A percentile compares a stretch with the other conserved stretches of the same genome.
Evolutionary conservation across 2,888 invertebrate genomes (phyloP).

Genomic region (Horisme vitalbata): DNA sequence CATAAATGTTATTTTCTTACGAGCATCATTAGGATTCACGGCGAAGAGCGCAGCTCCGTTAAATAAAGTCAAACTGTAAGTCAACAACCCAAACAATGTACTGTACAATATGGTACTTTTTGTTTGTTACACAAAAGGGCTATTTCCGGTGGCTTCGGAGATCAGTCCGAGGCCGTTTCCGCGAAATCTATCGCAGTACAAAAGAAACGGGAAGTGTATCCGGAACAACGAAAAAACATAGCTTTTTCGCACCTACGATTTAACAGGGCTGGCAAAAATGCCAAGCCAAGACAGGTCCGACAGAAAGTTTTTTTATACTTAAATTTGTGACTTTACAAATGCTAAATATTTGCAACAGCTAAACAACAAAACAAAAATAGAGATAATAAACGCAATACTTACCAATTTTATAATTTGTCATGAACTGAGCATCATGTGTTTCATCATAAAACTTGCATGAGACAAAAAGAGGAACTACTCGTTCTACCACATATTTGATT

Average conservation of each 20-base stretch:
- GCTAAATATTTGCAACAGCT: not conserved
- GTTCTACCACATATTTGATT: conserved; percentile 24
- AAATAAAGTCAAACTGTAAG: conserved; percentile 57
- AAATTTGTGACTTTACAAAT: too few species aligned
- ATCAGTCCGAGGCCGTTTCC: conserved; percentile 64
- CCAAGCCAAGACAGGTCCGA: not conserved
- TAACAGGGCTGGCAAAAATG: conserved; percentile 49
- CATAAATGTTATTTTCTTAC: conserved; percentile 52
- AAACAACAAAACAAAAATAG: not conserved
- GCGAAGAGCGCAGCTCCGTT: conserved; percentile 50
- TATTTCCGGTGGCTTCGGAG: conserved; percentile 69
- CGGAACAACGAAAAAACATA: conserved; percentile 72
- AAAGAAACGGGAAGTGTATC: conserved; percentile 79
- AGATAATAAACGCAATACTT: not conserved
- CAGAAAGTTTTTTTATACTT: not conserved
- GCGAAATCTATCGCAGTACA: conserved; percentile 76
- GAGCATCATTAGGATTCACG: conserved; percentile 54
- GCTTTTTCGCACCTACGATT: conserved; percentile 54
- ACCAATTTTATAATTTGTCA: conserved; percentile 6
- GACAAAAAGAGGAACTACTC: conserved; percentile 30
- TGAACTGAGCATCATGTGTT: conserved; percentile 14
- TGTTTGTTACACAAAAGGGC: conserved; percentile 74
- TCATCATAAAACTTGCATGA: conserved; percentile 15
- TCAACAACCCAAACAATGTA: conserved; percentile 67
- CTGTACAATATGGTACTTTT: conserved; percentile 50